Evolutionary conservation across 2,888 invertebrate genomes (phyloP).

Genomic region (Zaprionus bogoriensis): DNA sequence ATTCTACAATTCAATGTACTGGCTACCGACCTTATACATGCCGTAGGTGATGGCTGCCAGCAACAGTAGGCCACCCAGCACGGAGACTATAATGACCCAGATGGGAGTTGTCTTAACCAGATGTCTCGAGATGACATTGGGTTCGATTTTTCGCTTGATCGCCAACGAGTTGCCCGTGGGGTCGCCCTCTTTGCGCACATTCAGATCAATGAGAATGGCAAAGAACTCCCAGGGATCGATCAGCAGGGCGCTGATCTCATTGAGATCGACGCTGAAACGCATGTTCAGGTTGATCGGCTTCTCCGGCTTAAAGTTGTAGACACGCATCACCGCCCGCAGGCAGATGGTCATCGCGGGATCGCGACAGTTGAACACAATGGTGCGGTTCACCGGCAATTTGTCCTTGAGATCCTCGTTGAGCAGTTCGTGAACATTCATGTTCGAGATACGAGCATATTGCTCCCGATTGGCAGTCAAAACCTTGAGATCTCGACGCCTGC

Average conservation of each 20-base stretch:
- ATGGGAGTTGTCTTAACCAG: conserved; percentile 75
- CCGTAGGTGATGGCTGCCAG: conserved; percentile 81
- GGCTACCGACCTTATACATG: conserved; percentile 79
- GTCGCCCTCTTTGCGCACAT: conserved; percentile 76
- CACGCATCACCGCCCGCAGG: conserved; percentile 77
- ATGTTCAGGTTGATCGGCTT: conserved; percentile 77
- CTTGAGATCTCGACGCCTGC: conserved; percentile 69
- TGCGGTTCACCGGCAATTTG: conserved; percentile 81
- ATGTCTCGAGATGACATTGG: conserved; percentile 82
- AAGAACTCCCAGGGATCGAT: conserved; percentile 83
- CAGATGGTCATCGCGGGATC: conserved; percentile 79
- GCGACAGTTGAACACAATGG: conserved; percentile 82
- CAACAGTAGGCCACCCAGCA: conserved; percentile 82
- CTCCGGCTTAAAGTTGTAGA: conserved; percentile 80
- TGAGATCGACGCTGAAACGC: conserved; percentile 79
- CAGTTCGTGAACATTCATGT: conserved; percentile 73
- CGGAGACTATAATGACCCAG: conserved; percentile 83
- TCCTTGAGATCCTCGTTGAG: conserved; percentile 80
- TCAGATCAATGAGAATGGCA: conserved; percentile 77
- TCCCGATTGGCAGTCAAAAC: conserved; percentile 71
- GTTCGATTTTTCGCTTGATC: conserved; percentile 77
- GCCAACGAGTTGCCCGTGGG: conserved; percentile 60
- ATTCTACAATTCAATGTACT: not conserved
- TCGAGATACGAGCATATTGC: conserved; percentile 79
- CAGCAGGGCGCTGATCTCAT: conserved; percentile 81